Base-by-base conservation (phyloP, 53 echinoderm and acorn worm species). In the Paracentrotus lividus region DNA sequence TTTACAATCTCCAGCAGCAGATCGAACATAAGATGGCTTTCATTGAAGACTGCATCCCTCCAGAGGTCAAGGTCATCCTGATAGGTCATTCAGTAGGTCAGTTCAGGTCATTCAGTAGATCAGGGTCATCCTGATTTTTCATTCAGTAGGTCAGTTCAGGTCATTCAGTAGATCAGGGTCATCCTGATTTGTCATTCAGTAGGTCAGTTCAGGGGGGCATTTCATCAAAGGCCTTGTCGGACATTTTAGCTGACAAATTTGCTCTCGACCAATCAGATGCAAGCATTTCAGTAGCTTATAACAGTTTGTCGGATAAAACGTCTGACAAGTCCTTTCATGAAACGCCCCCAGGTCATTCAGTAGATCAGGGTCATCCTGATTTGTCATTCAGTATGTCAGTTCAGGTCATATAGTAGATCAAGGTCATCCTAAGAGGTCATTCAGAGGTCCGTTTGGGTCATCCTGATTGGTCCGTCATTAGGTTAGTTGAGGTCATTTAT, bases 61-160 rank as follows among this genome's bases (percentile, higher is more conserved):
- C 91, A 15, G 85, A 94, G 47, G 96, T 95, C 61, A 84, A 95
- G 90, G 67, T 99, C 2, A 72, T 97, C 55, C 96, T 99, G 15
- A 99, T 99, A 36, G 99, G 99, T 18, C 99, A 99, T 85, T 99
- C 99, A 42, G 97, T 99, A 55, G 97, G 99, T 99, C 32, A 91
- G 90, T 90, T 4, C 36, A 36, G 15, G 38, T 31, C 49, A 12
- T 52, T 52, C 52, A 52, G 15, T 3, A 94, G 47, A 96, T 95
- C 61, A 84, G 94, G 90, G 67, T 99, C 2, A 72, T 97, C 55
- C 96, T 99, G 15, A 99, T 99, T 27, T 97, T 97, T 18, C 99
- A 99, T 85, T 99, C 99, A 42, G 97, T 99, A 55, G 97, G 99
- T 99, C 32, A 91, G 90, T 90, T 4, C 36, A 36, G 15, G 38